Evolutionary conservation across 2,113 vertebrate species (phyloP).

Genomic region (Nyctibius bracteatus): DNA sequence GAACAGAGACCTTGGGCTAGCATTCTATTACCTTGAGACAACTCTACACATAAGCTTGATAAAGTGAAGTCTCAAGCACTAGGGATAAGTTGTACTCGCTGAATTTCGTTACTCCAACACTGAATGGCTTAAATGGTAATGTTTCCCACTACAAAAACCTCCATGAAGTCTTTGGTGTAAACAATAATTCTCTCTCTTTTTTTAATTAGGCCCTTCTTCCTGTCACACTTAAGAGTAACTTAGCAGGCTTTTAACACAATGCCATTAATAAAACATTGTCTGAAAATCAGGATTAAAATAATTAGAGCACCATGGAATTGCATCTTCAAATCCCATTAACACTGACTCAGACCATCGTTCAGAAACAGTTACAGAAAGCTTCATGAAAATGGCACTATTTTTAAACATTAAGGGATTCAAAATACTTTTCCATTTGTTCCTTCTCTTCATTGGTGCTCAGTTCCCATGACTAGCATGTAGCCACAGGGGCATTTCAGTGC

Average conservation of each 20-base stretch:
- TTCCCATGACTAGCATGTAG: not conserved
- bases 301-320: conserved; percentile 17
- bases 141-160: not conserved
- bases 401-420: not conserved
- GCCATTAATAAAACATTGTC: conserved; percentile 42
- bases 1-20: not conserved
- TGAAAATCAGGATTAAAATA: conserved; percentile 47
- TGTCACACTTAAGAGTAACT: conserved; percentile 21
- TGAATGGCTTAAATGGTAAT: not conserved
- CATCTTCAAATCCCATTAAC: conserved; percentile 52
- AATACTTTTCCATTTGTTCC: not conserved
- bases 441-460: not conserved
- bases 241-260: conserved; percentile 32
- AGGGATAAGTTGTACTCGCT: not conserved
- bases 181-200: not conserved
- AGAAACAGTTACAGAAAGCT: not conserved
- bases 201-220: conserved; percentile 10
- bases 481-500: not conserved
- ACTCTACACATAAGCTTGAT: not conserved
- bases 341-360: conserved; percentile 27
- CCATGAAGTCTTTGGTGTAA: not conserved
- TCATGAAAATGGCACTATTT: not conserved
- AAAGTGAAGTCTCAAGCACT: not conserved
- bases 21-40: not conserved
- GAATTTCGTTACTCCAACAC: not conserved